Base-by-base conservation (phyloP, 2,888 invertebrate genomes). In the Cryptus armator region DNA sequence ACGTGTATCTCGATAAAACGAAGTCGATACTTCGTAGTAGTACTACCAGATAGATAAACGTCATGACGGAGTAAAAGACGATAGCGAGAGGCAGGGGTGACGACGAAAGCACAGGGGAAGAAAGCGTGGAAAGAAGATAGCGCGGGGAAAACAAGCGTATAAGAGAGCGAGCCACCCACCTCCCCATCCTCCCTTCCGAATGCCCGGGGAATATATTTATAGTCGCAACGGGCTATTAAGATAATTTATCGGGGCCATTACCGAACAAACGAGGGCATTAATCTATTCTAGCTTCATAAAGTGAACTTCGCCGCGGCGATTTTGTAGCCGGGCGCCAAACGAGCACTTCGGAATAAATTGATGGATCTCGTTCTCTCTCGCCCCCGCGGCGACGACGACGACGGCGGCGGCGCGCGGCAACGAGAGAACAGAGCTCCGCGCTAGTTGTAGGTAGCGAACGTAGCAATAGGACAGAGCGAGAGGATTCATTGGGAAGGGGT, bases 281-380 rank as follows among this genome's bases (percentile, higher is more conserved):
- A 93, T 93, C 93, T 93, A 93, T 93, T 93, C 93, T 92, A 92
- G 92, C 93, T 93, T 92, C 93, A 93, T 93, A 93, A 93, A 93
- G 91, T 92, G 92, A 93, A 93, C 91, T 92, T 92, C 89, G 92
- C 92, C 92, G 82, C 86, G 92, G 91, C 93, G 92, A 93, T 93
- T 93, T 93, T 92, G 92, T 93, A 91, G 92, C 91, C 89, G 90
- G 90, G 90, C 91, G 92, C 92, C 92, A 93, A 93, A 93, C 93
- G 93, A 93, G 91, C 92, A 91, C 90, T 91, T 92, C 89, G 90
- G 89, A 91, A 91, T 92, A 90, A 92, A 92, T 92, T 92, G 92
- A 92, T 91, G 91, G 90, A 91, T 91, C 89, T 90, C 77, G 81
- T 37, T 37, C 74, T 64, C 84, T 84, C 81, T 81, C 84, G 81